Base-by-base conservation (phyloP, 1,140 invertebrate species). In the Anastrepha obliqua region DNA sequence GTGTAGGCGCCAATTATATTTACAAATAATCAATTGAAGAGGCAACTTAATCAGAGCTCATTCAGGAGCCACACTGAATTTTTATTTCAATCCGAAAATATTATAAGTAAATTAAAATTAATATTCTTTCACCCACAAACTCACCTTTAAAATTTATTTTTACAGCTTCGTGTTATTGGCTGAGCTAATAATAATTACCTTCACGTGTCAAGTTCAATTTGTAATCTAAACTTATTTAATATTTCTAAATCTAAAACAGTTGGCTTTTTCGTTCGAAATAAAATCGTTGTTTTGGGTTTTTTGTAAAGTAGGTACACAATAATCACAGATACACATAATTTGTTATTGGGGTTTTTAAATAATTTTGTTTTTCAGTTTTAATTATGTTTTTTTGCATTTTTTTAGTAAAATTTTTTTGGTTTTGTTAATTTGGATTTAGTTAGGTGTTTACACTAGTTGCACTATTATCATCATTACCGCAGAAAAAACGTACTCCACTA, bases 231-330 rank as follows among this genome's bases (percentile, higher is more conserved):
- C 39, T 74, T 74, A 5, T 11, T 47, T 74, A 74, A 74, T 13
- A 39, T 74, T 15, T 42, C 15, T 39, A 44, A 17, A 47, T 39
- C 44, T 29, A 9, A 29, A 29, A 8, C 51, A 55, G 51, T 55
- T 55, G 51, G 51, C 51, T 55, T 42, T 39, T 29, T 67, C 11
- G 9, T 39, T 67, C 39, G 15, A 74, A 70, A 70, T 42, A 15
- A 70, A 17, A 15, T 74, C 39, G 13, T 67, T 42, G 65, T 29
- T 29, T 55, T 55, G 6, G 51, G 2, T 55, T 6, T 74, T 74
- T 74, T 74, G 42, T 74, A 44, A 74, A 81, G 47, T 81, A 81
- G 74, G 74, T 81, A 81, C 74, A 29, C 74, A 81, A 60, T 62
- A 62, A 86, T 86, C 85, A 86, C 60, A 60, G 55, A 62, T 60